Conservation (phyloP, 2,797 vertebrate species). For the Necrosyrtes monachus region DNA sequence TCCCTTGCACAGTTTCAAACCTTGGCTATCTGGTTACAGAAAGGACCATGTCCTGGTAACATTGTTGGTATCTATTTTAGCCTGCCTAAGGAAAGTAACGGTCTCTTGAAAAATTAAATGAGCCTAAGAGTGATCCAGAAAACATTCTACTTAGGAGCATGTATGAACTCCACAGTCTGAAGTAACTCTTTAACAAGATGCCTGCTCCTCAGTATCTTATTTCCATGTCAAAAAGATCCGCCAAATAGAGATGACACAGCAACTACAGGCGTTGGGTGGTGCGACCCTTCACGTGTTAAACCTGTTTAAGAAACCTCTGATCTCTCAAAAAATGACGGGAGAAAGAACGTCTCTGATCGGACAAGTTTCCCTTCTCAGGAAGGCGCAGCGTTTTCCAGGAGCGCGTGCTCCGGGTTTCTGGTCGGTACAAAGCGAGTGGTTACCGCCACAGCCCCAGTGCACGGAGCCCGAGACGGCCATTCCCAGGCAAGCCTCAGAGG, state of each 20-base stretch:
- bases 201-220: not conserved
- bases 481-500: not conserved
- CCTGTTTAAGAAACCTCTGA: not conserved
- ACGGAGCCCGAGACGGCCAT: rapidly evolving
- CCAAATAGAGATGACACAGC: not conserved
- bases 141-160: not conserved
- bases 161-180: not conserved
- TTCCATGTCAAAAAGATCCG: not conserved
- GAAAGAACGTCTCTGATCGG: not conserved
- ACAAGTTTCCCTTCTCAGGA: not conserved
- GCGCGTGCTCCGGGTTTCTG: rapidly evolving
- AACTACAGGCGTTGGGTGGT: not conserved
- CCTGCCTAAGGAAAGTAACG: not conserved
- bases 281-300: not conserved
- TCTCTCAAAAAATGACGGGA: not conserved
- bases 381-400: not conserved
- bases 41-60: not conserved
- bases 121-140: not conserved
- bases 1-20: not conserved
- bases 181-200: not conserved
- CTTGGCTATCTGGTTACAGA: not conserved
- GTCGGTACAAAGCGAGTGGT: rapidly evolving
- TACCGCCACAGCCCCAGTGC: rapidly evolving
- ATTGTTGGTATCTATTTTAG: not conserved
- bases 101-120: not conserved